Conservation (phyloP, 2,888 invertebrate genomes). For the Drosophila crucigera region DNA sequence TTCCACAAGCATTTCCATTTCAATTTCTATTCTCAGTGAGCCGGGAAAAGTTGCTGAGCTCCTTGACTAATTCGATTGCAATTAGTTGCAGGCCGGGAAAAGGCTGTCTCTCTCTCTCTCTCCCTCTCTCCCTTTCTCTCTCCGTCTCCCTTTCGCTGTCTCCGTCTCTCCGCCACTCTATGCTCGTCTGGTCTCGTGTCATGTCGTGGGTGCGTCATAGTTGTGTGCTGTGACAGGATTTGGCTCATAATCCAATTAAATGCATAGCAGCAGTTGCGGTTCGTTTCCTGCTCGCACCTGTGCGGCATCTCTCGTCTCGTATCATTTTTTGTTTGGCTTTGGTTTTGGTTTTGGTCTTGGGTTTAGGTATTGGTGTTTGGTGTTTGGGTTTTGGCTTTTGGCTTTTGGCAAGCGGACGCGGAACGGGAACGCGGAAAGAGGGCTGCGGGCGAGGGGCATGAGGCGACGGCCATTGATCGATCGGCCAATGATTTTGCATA, state of each 20-base stretch:
- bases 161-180: slow-evolving; percentile 16
- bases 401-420: slow-evolving; percentile 48
- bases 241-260: slow-evolving; percentile 78
- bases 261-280: slow-evolving; percentile 57
- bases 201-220: slow-evolving; percentile 60
- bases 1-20: slow-evolving; percentile 40
- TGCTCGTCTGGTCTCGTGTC: slow-evolving; percentile 19
- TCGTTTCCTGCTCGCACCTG: slow-evolving; percentile 76
- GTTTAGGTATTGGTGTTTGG: slow-evolving; percentile 30
- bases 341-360: slow-evolving; percentile 7
- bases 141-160: not conserved
- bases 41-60: slow-evolving; percentile 73
- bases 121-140: slow-evolving; percentile 5
- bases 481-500: slow-evolving; percentile 80
- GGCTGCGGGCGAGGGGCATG: slow-evolving; percentile 21
- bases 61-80: slow-evolving; percentile 80
- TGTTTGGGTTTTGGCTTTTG: slow-evolving; percentile 16
- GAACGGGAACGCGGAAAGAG: not conserved
- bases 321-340: slow-evolving; percentile 14
- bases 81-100: slow-evolving; percentile 66
- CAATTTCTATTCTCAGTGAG: slow-evolving; percentile 29
- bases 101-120: slow-evolving; percentile 30
- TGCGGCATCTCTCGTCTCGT: slow-evolving; percentile 58
- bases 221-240: slow-evolving; percentile 75
- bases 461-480: slow-evolving; percentile 68